These are phyloP conservation scores for Chascanopsetta lugubris DNA, from an alignment of 2,113 vertebrate genomes.

Conservation along the genomic window DNA sequence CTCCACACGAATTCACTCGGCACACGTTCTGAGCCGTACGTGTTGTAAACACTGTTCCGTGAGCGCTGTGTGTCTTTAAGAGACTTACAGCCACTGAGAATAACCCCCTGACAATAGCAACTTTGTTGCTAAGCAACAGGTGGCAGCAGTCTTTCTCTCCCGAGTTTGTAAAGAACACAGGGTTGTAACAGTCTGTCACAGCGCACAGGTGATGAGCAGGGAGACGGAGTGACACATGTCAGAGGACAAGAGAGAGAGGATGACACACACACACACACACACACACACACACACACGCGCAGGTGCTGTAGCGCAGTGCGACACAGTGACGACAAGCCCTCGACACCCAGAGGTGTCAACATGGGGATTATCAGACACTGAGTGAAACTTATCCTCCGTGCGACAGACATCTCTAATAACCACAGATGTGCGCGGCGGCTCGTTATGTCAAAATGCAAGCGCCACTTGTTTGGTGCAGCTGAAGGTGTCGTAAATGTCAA, in stretches of 20 bases:
- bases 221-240: too few species aligned
- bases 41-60: not conserved
- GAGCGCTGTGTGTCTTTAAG: not conserved
- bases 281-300: not conserved
- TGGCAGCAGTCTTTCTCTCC: not conserved
- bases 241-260: too few species aligned
- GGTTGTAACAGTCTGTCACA: conserved; percentile 1
- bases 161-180: not conserved
- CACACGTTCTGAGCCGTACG: too few species aligned
- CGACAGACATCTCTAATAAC: not conserved
- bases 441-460: not conserved
- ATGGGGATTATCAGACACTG: not conserved
- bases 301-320: not conserved
- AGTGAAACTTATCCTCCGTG: not conserved
- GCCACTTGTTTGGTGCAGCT: not conserved
- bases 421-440: not conserved
- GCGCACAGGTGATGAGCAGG: too few species aligned
- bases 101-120: not conserved
- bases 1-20: too few species aligned
- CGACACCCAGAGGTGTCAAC: too few species aligned
- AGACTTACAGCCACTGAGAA: not conserved
- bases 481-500: too few species aligned
- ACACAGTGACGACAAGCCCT: not conserved
- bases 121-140: conserved; percentile 22
- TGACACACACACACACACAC: not conserved